Conservation (phyloP, 2,888 invertebrate genomes). For the Parnassius mnemosyne region DNA sequence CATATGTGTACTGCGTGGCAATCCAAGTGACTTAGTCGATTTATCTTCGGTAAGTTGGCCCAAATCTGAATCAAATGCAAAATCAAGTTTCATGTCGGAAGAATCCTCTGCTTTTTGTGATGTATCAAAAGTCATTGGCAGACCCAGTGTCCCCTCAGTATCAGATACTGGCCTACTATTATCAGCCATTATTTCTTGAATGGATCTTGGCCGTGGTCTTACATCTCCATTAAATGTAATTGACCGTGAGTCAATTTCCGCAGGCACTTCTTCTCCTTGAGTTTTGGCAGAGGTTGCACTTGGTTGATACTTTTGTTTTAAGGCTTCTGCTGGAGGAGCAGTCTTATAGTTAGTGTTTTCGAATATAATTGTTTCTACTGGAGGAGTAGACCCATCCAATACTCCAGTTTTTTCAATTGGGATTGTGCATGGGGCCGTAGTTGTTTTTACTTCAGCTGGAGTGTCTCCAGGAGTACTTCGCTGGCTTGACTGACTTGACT, state of each 20-base stretch:
- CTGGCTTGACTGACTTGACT: constrained; percentile 68
- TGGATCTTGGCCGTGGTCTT: constrained; percentile 64
- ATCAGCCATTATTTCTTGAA: constrained; percentile 71
- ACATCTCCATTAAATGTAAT: constrained; percentile 70
- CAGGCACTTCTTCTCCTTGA: constrained; percentile 68
- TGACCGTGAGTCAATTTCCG: constrained; percentile 74
- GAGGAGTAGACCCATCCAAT: constrained; percentile 87
- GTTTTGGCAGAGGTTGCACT: constrained; percentile 66
- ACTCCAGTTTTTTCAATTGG: constrained; percentile 78
- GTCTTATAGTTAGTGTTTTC: constrained; percentile 95
- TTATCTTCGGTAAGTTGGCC: constrained; percentile 88
- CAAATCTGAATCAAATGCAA: constrained; percentile 92
- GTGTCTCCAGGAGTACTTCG: constrained; percentile 69
- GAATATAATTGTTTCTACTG: constrained; percentile 93
- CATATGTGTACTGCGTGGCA: constrained; percentile 82
- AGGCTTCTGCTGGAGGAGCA: constrained; percentile 83
- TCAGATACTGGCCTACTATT: constrained; percentile 57
- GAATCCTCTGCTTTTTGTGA: constrained; percentile 85
- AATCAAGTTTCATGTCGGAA: constrained; percentile 94
- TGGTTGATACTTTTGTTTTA: constrained; percentile 83
- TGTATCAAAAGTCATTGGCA: constrained; percentile 85
- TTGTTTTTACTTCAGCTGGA: constrained; percentile 55
- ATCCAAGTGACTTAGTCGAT: constrained; percentile 69
- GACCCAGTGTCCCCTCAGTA: constrained; percentile 71
- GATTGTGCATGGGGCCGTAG: constrained; percentile 46